phyloP scores from a whole-genome alignment of 2,888 invertebrate genomes.

The Diaprepes abbreviatus region DNA sequence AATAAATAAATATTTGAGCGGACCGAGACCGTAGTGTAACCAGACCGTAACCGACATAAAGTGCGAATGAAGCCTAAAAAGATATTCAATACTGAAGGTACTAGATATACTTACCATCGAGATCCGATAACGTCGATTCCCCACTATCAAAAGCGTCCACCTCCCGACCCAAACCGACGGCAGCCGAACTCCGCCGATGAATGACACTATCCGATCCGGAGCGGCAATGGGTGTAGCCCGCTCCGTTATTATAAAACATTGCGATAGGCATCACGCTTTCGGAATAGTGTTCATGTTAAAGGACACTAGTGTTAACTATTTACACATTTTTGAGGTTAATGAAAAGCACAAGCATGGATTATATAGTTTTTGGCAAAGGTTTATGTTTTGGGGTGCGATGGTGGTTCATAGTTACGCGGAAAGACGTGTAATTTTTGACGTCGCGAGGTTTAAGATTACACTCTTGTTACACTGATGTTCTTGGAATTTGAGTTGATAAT shows the following conservation, averaged over 20 bases:
- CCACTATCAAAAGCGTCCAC: slow-evolving; percentile 63
- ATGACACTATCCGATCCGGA: slow-evolving; percentile 65
- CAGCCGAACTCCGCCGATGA: slow-evolving; percentile 57
- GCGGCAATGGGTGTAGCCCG: slow-evolving; percentile 64
- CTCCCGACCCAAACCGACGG: slow-evolving; percentile 33
- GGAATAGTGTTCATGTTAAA: slow-evolving; percentile 14
- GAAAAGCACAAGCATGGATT: slow-evolving; percentile 1
- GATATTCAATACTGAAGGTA: too few species aligned
- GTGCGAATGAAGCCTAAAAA: too few species aligned
- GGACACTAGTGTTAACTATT: slow-evolving; percentile 32
- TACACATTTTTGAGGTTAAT: slow-evolving; percentile 30
- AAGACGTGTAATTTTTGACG: not conserved
- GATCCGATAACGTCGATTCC: slow-evolving; percentile 65
- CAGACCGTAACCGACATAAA: too few species aligned
- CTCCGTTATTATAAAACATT: slow-evolving; percentile 54
- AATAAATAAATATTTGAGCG: too few species aligned
- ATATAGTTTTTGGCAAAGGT: slow-evolving; percentile 7
- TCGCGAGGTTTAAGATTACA: not conserved
- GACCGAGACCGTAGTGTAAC: too few species aligned
- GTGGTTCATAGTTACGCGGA: slow-evolving; percentile 10
- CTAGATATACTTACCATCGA: slow-evolving; percentile 61
- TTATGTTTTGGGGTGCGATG: slow-evolving; percentile 8
- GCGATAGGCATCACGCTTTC: slow-evolving; percentile 34
- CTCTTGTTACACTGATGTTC: not conserved
- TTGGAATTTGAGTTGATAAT: not conserved